phyloP scores from a whole-genome alignment of 1,140 invertebrate species.

The Lerema accius region DNA sequence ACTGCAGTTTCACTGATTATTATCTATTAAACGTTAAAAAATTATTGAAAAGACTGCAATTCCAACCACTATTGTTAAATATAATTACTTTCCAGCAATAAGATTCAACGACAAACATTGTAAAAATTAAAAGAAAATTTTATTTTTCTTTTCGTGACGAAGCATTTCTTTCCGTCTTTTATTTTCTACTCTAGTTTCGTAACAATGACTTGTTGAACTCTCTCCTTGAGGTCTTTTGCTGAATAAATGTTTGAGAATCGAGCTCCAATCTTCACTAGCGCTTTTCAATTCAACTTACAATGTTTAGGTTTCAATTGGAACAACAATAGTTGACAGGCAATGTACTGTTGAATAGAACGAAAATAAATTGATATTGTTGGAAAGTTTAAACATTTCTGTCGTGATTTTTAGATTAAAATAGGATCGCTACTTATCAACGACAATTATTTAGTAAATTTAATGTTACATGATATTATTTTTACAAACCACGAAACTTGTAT shows the following conservation, averaged over 20 bases:
- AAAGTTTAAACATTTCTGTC: not conserved
- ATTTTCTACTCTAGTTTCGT: constrained; percentile 1
- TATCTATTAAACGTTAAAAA: no score
- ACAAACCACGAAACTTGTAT: no score
- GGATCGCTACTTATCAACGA: no score
- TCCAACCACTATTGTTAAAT: not conserved
- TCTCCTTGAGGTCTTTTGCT: constrained; percentile 16
- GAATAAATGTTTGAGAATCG: constrained; percentile 20
- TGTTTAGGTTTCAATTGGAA: constrained; percentile 13
- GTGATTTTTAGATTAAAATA: no score
- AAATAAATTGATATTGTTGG: not conserved
- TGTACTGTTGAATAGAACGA: not conserved
- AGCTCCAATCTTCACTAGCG: constrained; percentile 3
- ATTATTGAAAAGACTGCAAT: not conserved
- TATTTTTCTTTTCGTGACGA: constrained; percentile 4
- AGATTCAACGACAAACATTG: not conserved
- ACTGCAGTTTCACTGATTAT: no score
- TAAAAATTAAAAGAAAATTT: not conserved
- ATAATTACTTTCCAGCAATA: not conserved
- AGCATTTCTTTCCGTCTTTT: constrained; percentile 3
- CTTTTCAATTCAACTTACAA: constrained; percentile 11
- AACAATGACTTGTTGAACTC: constrained; percentile 23
- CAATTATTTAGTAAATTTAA: no score
- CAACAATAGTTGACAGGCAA: not conserved
- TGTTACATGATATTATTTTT: no score